phyloP scores from a whole-genome alignment of 2,888 invertebrate species.

The Cryptocephalus moraei region DNA sequence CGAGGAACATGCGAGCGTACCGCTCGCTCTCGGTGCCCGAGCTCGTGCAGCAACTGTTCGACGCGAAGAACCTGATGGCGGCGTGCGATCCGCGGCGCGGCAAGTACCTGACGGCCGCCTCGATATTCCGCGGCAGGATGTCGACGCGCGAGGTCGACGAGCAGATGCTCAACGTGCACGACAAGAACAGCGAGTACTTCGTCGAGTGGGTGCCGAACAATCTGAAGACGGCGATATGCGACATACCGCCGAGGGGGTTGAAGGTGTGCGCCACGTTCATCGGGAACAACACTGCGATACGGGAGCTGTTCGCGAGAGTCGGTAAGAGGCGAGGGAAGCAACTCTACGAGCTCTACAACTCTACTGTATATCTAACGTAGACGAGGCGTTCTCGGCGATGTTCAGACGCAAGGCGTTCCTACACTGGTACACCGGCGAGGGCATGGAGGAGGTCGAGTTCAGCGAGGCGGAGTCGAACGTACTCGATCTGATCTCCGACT shows the following conservation, averaged over 20 bases:
- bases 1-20: constrained; percentile 47
- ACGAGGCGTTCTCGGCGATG: constrained; percentile 48
- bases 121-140: constrained; percentile 67
- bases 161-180: constrained; percentile 55
- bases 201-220: constrained; percentile 61
- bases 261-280: constrained; percentile 60
- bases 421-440: constrained; percentile 69
- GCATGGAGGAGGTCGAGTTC: constrained; percentile 65
- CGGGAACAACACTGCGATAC: constrained; percentile 53
- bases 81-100: constrained; percentile 79
- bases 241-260: constrained; percentile 58
- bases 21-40: constrained; percentile 66
- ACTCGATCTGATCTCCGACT: constrained; percentile 63
- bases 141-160: constrained; percentile 51
- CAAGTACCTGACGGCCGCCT: constrained; percentile 68
- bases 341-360: neutral
- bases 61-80: constrained; percentile 82
- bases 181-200: constrained; percentile 58
- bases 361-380: neutral
- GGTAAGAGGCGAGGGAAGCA: constrained; percentile 7
- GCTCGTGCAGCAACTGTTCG: constrained; percentile 71
- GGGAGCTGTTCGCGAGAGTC: constrained; percentile 64
- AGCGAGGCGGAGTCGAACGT: constrained; percentile 66
- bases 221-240: constrained; percentile 61
- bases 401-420: constrained; percentile 64